These are phyloP conservation scores for Eustalomyia histrio DNA, from an alignment of 2,888 invertebrate species.

Conservation along the genomic window DNA sequence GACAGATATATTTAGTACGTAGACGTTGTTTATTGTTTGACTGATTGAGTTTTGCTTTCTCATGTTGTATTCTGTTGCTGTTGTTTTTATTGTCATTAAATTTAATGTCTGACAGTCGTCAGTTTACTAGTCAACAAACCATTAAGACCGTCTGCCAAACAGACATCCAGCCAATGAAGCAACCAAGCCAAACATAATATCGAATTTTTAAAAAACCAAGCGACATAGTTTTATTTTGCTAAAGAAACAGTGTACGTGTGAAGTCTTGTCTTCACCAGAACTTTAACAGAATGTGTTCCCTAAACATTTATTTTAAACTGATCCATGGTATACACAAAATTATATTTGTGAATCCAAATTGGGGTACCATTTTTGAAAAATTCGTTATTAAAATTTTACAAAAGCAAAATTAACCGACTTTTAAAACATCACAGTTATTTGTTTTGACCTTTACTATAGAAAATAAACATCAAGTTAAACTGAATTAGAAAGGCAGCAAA, in stretches of 20 bases:
- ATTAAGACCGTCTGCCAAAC: constrained; percentile 31
- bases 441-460: too few relatives aligned
- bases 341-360: too few relatives aligned
- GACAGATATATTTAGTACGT: constrained; percentile 23
- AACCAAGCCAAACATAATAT: neutral
- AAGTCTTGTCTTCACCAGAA: neutral
- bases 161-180: neutral
- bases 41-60: constrained; percentile 21
- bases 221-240: neutral
- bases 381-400: too few relatives aligned
- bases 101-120: constrained; percentile 44
- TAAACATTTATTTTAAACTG: neutral
- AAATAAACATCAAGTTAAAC: too few relatives aligned
- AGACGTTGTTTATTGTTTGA: constrained; percentile 27
- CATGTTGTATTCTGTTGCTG: constrained; percentile 13
- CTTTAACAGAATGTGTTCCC: neutral
- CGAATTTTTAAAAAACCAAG: neutral
- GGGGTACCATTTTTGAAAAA: too few relatives aligned
- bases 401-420: too few relatives aligned
- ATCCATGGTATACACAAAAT: too few relatives aligned
- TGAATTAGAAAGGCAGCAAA: too few relatives aligned
- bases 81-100: constrained; percentile 37
- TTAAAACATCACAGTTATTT: too few relatives aligned
- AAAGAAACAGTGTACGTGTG: neutral
- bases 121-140: constrained; percentile 42